Base-by-base conservation (phyloP, 1,140 invertebrate genomes). In the Alviniconcha marisindica region DNA sequence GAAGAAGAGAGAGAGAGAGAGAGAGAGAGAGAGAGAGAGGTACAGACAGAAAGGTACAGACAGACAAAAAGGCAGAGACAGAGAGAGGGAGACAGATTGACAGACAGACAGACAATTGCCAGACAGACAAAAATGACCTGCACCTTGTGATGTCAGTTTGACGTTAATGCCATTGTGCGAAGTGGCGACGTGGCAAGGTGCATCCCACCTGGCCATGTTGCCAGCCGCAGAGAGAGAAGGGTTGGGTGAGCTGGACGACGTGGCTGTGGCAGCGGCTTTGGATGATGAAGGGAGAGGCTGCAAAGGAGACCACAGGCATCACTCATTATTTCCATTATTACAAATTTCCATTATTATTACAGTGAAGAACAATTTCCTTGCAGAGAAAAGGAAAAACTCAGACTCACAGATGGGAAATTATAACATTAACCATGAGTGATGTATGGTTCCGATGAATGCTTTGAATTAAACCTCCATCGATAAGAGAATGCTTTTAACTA, bases 271-370 rank as follows among this genome's bases (percentile, higher is more conserved):
- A 3, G 81, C 3, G 10, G 74, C 51, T 48, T 74, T 77, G 71
- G 74, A 83, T 21, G 71, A 76, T 14, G 84, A 76, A 18, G 84
- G 51, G n/a, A 63, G 60, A 51, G 79, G 81, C 74, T 76, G 73
- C 28, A 18, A 42, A 31, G 4, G 28, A n/a, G n/a, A n/a, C n/a
- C n/a, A n/a, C n/a, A n/a, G n/a, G n/a, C n/a, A n/a, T n/a, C n/a
- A n/a, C n/a, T n/a, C n/a, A n/a, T n/a, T n/a, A n/a, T n/a, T n/a
- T n/a, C n/a, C n/a, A n/a, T n/a, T n/a, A n/a, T n/a, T n/a, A n/a
- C n/a, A n/a, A n/a, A n/a, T n/a, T n/a, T n/a, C n/a, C n/a, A n/a
- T n/a, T n/a, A n/a, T n/a, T n/a, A n/a, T n/a, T n/a, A n/a, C n/a
- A n/a, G n/a, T n/a, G n/a, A n/a, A n/a, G n/a, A n/a, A n/a, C n/a